Evolutionary conservation across 2,113 vertebrate species (phyloP), one percentile per base, ranked within the genome.

Genomic region (Herpailurus yagouaroundi): DNA sequence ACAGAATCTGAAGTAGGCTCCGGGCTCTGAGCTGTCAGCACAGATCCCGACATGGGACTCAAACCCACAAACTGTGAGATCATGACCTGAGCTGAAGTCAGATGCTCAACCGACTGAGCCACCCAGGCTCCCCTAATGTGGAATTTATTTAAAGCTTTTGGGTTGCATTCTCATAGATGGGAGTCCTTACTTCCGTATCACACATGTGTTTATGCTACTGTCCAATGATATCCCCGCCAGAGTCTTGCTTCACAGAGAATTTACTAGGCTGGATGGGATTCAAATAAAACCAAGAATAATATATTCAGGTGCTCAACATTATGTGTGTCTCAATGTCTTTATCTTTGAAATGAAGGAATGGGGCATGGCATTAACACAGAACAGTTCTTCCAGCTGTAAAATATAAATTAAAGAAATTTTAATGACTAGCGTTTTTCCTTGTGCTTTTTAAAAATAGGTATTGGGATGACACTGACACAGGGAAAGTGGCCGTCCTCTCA

Each of bases 141-240:
- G 95, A 98, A 94, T 82, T 50, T 38, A 41, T 27, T 23, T 60
- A 52, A 94, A 97, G 84, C 66, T 64, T 8, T 76, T 33, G 93
- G 13, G 16, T 96, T 91, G 8, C 66, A 1, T 81, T 64, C 36
- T 0, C 68, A n/a, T 69, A 81, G 76, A 76, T 80, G 45, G 68
- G 41, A 25, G 7, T 45, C 50, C 38, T 57, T 95, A 64, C 29
- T 1, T 66, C 60, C 15, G 79, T 21, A 57, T 7, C 63, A 25
- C 0, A 0, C 77, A 16, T 50, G 76, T n/a, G 57, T 57, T 88
- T 90, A 27, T 76, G 3, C 81, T 79, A 71, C 41, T 60, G 3
- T 31, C 83, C 41, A 84, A 11, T 21, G 33, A 89, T n/a, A 33
- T 66, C 27, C 25, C 60, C 31, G 7, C 2, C 11, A 36, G 57